A percentile compares a stretch with the other conserved stretches of the same genome.
These are phyloP conservation scores for Scaptomyza montana DNA, from an alignment of 1,140 invertebrate species.

Conservation along the genomic window DNA sequence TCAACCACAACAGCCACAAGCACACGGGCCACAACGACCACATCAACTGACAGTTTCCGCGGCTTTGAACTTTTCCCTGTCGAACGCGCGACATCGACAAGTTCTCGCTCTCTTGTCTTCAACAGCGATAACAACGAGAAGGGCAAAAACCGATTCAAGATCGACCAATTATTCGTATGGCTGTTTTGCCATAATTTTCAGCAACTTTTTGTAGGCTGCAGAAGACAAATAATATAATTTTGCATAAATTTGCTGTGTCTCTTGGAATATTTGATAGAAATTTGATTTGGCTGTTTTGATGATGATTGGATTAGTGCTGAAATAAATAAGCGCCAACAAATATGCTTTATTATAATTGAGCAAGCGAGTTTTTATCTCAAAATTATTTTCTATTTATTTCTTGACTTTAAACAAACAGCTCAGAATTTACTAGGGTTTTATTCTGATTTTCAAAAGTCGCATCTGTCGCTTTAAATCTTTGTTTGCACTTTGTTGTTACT, in stretches of 20 bases:
- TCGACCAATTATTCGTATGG: conserved; percentile 44
- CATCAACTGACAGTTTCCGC: conserved; percentile 77
- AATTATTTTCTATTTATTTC: neutral
- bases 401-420: neutral
- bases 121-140: conserved; percentile 1
- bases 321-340: conserved; percentile 28
- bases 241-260: conserved; percentile 47
- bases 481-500: conserved; percentile 32
- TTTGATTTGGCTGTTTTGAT: conserved; percentile 43
- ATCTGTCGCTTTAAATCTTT: conserved; percentile 1
- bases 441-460: no score
- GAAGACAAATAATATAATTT: conserved; percentile 34
- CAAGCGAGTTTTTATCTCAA: neutral
- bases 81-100: conserved; percentile 62
- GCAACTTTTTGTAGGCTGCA: conserved; percentile 22
- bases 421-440: neutral
- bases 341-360: conserved; percentile 33
- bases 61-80: conserved; percentile 63
- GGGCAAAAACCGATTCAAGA: conserved; percentile 7
- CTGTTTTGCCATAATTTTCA: conserved; percentile 27
- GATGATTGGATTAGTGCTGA: conserved; percentile 35
- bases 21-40: conserved; percentile 44
- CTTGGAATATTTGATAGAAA: conserved; percentile 39
- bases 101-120: conserved; percentile 27
- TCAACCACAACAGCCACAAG: conserved; percentile 29